phyloP scores from a whole-genome alignment of 2,888 invertebrate species.

The Rotaria magnacalcarata region DNA sequence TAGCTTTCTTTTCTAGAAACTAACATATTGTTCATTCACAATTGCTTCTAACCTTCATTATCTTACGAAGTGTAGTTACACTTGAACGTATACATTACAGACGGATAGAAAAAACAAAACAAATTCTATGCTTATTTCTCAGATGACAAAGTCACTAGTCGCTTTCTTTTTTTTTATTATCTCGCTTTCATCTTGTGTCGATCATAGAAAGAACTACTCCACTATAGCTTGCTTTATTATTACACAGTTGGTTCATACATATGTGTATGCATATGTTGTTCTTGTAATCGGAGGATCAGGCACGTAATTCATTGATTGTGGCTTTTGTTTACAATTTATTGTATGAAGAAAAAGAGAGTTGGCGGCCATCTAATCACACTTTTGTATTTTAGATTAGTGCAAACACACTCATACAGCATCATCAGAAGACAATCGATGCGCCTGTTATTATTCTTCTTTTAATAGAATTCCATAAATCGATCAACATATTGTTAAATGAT shows the following conservation, averaged over 20 bases:
- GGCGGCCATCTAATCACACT: background rate
- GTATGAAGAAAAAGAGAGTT: background rate
- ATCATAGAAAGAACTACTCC: background rate
- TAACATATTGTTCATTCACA: background rate
- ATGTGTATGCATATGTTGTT: background rate
- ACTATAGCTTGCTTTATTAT: background rate
- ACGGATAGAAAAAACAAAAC: background rate
- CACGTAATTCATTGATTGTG: constrained; percentile 1
- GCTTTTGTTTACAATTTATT: constrained; percentile 12
- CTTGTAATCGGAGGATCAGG: constrained; percentile 12
- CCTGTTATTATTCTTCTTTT: background rate
- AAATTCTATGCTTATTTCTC: background rate
- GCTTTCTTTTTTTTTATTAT: background rate
- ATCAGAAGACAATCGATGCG: background rate
- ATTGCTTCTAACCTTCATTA: background rate
- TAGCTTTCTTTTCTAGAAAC: background rate
- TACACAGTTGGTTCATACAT: background rate
- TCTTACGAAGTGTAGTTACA: background rate
- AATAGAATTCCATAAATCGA: background rate
- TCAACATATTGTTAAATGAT: background rate
- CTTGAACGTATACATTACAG: background rate
- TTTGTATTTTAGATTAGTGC: background rate
- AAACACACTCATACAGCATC: no score
- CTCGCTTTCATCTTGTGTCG: background rate
- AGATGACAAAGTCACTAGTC: constrained; percentile 11